Conservation (phyloP, 2,888 invertebrate species). For the Salticus scenicus region DNA sequence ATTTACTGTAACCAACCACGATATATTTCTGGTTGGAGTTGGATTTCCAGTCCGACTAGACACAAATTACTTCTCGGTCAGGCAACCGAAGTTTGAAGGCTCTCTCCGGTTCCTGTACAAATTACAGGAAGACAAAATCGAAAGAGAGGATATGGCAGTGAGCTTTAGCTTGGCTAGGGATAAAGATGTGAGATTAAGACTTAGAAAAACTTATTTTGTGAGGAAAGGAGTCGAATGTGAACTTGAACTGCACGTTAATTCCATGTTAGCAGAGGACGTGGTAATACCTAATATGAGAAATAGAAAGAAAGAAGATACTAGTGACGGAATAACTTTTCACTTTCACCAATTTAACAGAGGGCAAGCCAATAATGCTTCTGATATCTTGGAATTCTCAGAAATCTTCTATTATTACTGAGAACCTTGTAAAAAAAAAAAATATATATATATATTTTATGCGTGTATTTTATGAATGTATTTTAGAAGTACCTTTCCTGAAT, state of each 20-base stretch:
- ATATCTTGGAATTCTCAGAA: conserved; percentile 70
- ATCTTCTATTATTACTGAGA: conserved; percentile 69
- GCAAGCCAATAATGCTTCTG: conserved; percentile 63
- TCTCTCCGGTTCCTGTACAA: conserved; percentile 72
- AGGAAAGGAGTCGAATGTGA: conserved; percentile 70
- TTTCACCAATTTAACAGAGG: conserved; percentile 68
- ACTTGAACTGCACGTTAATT: conserved; percentile 68
- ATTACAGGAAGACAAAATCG: conserved; percentile 69
- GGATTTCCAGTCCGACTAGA: conserved; percentile 72
- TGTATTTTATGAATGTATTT: too few relatives aligned
- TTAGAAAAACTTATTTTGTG: conserved; percentile 68
- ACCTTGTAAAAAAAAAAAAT: background rate
- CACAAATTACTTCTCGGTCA: conserved; percentile 57
- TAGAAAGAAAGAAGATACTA: conserved; percentile 68
- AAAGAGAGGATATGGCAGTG: conserved; percentile 67
- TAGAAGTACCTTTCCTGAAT: too few relatives aligned
- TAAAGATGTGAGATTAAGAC: conserved; percentile 67
- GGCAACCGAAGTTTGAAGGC: conserved; percentile 72
- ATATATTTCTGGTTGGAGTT: conserved; percentile 72
- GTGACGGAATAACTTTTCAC: conserved; percentile 67
- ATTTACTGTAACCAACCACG: conserved; percentile 71
- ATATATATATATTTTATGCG: too few relatives aligned
- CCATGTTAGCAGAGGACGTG: conserved; percentile 68
- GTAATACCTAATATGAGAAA: conserved; percentile 69
- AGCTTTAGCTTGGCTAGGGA: conserved; percentile 69